A percentile compares a stretch with the other conserved stretches of the same genome.
Evolutionary conservation across 92 coral and sea anemone genomes (phyloP).

Genomic region (Porites cylindrica): DNA sequence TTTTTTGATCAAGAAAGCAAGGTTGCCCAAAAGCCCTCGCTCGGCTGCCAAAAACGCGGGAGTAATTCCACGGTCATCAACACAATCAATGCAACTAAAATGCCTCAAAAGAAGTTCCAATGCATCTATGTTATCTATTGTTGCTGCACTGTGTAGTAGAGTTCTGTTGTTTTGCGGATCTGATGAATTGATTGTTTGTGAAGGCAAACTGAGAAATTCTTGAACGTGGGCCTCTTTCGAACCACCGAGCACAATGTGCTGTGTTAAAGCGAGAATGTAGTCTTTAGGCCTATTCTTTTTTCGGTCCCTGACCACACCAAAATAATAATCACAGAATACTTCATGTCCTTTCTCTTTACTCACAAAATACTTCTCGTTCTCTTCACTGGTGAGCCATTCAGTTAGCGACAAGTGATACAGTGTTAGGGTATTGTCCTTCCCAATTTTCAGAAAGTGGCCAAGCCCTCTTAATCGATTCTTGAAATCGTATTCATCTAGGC

Average conservation of each 20-base stretch:
- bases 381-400: slow-evolving; percentile 74
- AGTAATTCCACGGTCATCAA: slow-evolving; percentile 48
- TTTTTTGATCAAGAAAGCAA: slow-evolving; percentile 36
- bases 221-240: slow-evolving; percentile 20
- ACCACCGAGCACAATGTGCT: slow-evolving; percentile 1
- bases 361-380: slow-evolving; percentile 13
- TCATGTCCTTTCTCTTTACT: slow-evolving; percentile 36
- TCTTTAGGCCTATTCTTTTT: too few relatives aligned
- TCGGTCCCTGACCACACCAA: too few relatives aligned
- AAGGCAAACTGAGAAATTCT: slow-evolving; percentile 29
- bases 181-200: slow-evolving; percentile 31
- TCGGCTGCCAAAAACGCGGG: slow-evolving; percentile 77
- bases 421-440: slow-evolving; percentile 40
- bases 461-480: slow-evolving; percentile 7
- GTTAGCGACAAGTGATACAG: slow-evolving; percentile 50
- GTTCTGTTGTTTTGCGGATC: slow-evolving; percentile 31
- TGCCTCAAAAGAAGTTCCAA: slow-evolving; percentile 39
- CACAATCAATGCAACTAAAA: slow-evolving; percentile 42
- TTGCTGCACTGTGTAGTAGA: slow-evolving; percentile 66
- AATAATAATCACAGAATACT: slow-evolving; percentile 25
- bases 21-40: slow-evolving; percentile 52
- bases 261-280: slow-evolving; percentile 11
- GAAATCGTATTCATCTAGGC: slow-evolving; percentile 26
- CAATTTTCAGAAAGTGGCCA: slow-evolving; percentile 44
- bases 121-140: slow-evolving; percentile 20